Base-by-base conservation (phyloP, 2,797 vertebrate species). In the Lerista edwardsae region DNA sequence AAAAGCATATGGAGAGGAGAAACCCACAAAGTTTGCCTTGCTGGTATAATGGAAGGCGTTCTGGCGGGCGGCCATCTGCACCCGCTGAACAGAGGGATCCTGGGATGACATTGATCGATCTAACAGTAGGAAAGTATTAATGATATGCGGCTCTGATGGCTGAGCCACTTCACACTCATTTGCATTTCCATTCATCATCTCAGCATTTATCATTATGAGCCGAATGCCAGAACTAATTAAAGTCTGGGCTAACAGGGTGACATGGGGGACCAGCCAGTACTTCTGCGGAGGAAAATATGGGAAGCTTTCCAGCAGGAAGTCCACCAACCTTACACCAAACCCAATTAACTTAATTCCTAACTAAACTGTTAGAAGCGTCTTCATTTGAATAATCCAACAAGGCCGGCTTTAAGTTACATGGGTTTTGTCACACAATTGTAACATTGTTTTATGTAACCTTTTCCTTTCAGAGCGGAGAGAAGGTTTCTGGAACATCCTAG, bases 201-300 rank as follows among this genome's bases (percentile, higher is more conserved):
- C 96, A 92, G 96, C 96, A 97, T 98, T 98, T 97, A 98, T 98
- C 98, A 97, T 97, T 96, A 97, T 97, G 96, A 97, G 96, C 96
- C 93, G 96, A 97, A 97, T 97, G 98, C 98, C 98, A 98, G 96
- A 98, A 98, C 97, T 99, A 98, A 99, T 99, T 99, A 99, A 98
- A 98, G 97, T 97, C 96, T 95, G 93, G 95, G 96, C 97, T 98
- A 99, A 98, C 96, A 95, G 97, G 97, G 97, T 96, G 96, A 97
- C 96, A 94, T 88, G 94, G 95, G 95, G 97, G 95, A 88, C 94
- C 93, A 95, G 95, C 90, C 94, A 92, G 94, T 94, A 91, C 90
- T 92, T 94, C 92, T 90, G 93, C 91, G 81, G 87, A 93, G 95
- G 94, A 95, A 86, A 96, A 95, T 95, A 96, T 92, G 94, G 95